These are phyloP conservation scores for Lagenorhynchus albirostris DNA, from an alignment of 2,113 vertebrate genomes.

Conservation along the genomic window DNA sequence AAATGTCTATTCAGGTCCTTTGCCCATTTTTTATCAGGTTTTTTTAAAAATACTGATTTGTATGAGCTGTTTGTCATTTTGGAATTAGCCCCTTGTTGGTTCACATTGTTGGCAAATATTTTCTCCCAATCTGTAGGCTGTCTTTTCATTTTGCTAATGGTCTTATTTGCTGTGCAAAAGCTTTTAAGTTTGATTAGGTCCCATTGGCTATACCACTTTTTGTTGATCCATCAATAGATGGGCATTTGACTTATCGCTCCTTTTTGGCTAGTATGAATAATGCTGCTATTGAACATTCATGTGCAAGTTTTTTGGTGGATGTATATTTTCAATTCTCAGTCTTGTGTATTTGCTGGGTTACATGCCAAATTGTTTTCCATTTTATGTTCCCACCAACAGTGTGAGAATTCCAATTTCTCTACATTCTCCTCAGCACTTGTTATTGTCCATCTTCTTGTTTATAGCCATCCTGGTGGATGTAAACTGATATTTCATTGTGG, in stretches of 20 bases:
- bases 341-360: background rate
- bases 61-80: background rate
- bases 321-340: background rate
- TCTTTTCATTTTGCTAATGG: background rate
- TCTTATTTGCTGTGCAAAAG: background rate
- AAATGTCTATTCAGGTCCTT: background rate
- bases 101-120: background rate
- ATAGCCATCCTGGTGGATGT: background rate
- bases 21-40: background rate
- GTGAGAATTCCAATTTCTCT: background rate
- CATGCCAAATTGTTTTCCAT: background rate
- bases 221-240: background rate
- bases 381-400: background rate
- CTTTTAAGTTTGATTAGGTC: background rate
- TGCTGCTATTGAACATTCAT: background rate
- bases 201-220: background rate
- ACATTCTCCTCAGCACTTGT: background rate
- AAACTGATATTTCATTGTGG: background rate
- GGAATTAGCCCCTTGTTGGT: background rate
- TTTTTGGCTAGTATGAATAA: background rate
- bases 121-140: background rate
- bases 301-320: background rate
- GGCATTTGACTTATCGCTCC: background rate
- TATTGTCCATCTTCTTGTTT: background rate
- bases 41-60: background rate